Percentiles rank a stretch among this genome's conserved stretches.
Evolutionary conservation across 2,113 vertebrate species (phyloP).

Genomic region (Gymnogyps californianus): DNA sequence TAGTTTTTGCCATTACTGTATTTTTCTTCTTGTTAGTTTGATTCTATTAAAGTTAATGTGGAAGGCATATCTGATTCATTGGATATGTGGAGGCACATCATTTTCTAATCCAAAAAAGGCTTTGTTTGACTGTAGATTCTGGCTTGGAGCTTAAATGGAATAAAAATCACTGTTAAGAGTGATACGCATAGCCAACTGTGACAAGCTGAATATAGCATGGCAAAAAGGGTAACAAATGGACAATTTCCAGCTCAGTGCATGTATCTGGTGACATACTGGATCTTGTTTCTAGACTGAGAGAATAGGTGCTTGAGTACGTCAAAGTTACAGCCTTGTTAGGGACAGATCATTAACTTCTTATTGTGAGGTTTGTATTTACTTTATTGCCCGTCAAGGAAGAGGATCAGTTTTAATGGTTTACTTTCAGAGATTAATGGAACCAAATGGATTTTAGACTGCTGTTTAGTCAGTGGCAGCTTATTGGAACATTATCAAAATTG

Average conservation of each 20-base stretch:
- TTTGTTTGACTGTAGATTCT: neutral
- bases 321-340: neutral
- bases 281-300: neutral
- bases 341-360: slow-evolving; percentile 32
- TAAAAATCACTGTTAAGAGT: neutral
- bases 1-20: neutral
- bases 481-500: neutral
- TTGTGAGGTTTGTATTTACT: slow-evolving; percentile 14
- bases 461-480: neutral
- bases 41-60: neutral
- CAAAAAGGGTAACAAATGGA: neutral
- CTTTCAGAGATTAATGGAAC: neutral
- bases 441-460: slow-evolving; percentile 6
- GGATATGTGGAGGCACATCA: neutral
- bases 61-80: neutral
- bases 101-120: slow-evolving; percentile 4
- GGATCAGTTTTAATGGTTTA: neutral
- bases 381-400: neutral
- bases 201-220: neutral
- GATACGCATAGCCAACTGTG: neutral
- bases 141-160: neutral
- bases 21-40: slow-evolving; percentile 4
- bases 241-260: neutral
- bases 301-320: neutral
- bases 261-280: neutral